Base-by-base conservation (phyloP, 2,888 invertebrate genomes). In the Orchesellides sinensis region DNA sequence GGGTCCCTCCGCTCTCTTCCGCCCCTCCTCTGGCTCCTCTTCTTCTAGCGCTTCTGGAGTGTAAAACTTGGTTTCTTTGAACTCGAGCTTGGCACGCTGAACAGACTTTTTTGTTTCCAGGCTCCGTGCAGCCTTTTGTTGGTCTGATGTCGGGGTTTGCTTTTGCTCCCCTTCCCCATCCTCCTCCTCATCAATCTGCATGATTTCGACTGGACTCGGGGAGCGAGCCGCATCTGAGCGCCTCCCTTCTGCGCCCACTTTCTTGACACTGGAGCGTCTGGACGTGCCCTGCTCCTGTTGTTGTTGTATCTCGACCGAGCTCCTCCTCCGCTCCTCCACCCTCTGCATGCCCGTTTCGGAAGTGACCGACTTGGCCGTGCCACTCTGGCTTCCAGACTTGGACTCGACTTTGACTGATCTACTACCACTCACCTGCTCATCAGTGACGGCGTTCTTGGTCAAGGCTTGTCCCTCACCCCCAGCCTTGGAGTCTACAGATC, bases 391-490 rank as follows among this genome's bases (percentile, higher is more conserved):
- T 14, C 32, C 35, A 10, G 73, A 49, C 68, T 81, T 59, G 27
- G 27, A 17, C 61, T 10, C 32, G 45, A 56, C 72, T 25, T 56
- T 23, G 23, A 56, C 73, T 35, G n/a, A 56, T 14, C 23, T 25
- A 40, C 40, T 10, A 40, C 19, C 56, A 77, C 77, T 77, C 65
- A 75, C 75, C 69, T 63, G 32, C 72, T 90, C 90, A 87, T 91
- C 91, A 87, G 92, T 91, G 89, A 91, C 91, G 88, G 90, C 59
- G 66, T 73, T 66, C 78, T 83, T 66, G 77, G 75, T 21, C 70
- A 77, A 72, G 69, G 70, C 40, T 35, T 10, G 27, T n/a, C n/a
- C n/a, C 12, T 25, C 40, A 27, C 45, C 61, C 47, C 47, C 29
- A 17, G 35, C 79, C 72, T 80, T 80, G 63, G 49, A 29, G 19